Evolutionary conservation across 2,113 vertebrate genomes (phyloP).

Genomic region (Entelurus aequoreus): DNA sequence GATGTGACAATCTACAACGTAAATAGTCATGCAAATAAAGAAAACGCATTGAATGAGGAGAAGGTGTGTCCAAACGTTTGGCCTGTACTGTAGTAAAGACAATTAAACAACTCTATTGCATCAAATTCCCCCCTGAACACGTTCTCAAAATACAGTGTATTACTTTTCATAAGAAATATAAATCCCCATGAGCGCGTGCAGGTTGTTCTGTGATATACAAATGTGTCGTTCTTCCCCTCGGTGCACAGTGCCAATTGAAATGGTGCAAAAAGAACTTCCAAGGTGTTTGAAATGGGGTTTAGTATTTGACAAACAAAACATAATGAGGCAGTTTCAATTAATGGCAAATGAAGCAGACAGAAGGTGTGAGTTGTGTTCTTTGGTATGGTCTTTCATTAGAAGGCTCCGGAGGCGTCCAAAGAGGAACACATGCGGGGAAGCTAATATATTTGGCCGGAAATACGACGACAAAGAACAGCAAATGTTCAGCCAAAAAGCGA

Average conservation of each 20-base stretch:
- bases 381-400: background rate
- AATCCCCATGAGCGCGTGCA: background rate
- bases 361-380: conserved; percentile 5
- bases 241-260: background rate
- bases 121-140: too few species aligned
- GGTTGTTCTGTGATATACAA: background rate
- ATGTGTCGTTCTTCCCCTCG: conserved; percentile 1
- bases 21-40: too few species aligned
- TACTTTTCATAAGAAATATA: background rate
- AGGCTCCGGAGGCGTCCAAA: background rate
- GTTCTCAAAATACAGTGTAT: background rate
- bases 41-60: too few species aligned
- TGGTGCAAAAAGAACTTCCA: background rate
- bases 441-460: background rate
- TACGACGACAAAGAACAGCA: too few species aligned
- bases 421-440: background rate
- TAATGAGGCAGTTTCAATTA: background rate
- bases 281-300: background rate
- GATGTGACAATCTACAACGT: too few species aligned
- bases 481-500: background rate
- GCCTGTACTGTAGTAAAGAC: too few species aligned
- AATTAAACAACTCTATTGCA: too few species aligned
- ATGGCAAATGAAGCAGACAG: conserved; percentile 7
- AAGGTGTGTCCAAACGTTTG: too few species aligned
- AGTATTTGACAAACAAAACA: conserved; percentile 4